Base-by-base conservation (phyloP, 2,797 vertebrate genomes). In the Aplochiton taeniatus region DNA sequence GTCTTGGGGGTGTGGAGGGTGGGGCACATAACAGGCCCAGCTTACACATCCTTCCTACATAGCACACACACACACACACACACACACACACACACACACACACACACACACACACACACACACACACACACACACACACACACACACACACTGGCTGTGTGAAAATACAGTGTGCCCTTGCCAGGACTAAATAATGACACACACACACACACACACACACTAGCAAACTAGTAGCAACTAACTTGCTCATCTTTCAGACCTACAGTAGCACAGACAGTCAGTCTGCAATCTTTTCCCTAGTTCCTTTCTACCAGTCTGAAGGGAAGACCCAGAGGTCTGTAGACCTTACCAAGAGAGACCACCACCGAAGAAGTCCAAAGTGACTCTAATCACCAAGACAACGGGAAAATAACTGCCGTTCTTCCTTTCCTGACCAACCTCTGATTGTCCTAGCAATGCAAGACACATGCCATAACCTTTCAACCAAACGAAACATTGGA, bases 1-100 rank as follows among this genome's bases (percentile, higher is more conserved):
- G 70, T 76, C 64, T 78, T 20, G 65, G 61, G 57, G 70, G 61
- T 76, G 58, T 48, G 46, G 46, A 48, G 46, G 46, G 66, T 11
- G 52, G 61, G 66, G 60, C 50, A 64, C 2, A 31, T 31, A 31
- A 6, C 31, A 31, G 31, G 31, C 46, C 13, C 1, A 14, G 46
- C 13, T 10, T 48, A 8, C 13, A 48, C 13, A 10, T 48, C 9
- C 13, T 48, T 48, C 9, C 9, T 70, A 14, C 14, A 13, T 57
- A 78, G 65, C 61, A 43, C 17, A 53, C 16, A 53, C 18, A 18
- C 17, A 53, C 51, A 53, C 51, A 53, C 51, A 18, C 51, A 19
- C 51, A 53, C 10, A 11, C 51, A 19, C 10, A 18, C 51, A 53
- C n/a, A 53, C 51, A 18, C 8, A 4, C 49, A 51, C 31, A 31